Evolutionary conservation across 2,888 invertebrate genomes (phyloP).

Genomic region (Caenorhabditis doughertyi): DNA sequence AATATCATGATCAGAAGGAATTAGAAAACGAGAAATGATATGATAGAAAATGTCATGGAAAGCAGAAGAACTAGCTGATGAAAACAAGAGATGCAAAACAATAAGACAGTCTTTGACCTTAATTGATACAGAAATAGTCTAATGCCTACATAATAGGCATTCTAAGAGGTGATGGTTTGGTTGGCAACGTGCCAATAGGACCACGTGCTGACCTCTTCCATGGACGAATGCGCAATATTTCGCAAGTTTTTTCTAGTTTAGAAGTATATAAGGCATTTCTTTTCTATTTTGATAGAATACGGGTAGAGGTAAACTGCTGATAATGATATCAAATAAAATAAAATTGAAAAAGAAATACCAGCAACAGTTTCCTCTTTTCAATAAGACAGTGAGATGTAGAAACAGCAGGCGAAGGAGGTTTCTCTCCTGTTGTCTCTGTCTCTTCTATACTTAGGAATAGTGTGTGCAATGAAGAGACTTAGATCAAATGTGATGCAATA

Average conservation of each 20-base stretch:
- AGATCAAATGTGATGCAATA: constrained; percentile 61
- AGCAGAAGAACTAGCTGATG: constrained; percentile 15
- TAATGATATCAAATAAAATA: constrained; percentile 25
- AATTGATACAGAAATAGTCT: not conserved
- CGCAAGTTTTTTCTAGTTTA: constrained; percentile 3
- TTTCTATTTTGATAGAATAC: not conserved
- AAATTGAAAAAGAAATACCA: constrained; percentile 13
- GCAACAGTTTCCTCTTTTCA: constrained; percentile 20
- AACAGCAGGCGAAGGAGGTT: constrained; percentile 21
- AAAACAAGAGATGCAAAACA: constrained; percentile 36
- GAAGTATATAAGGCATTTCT: constrained; percentile 15
- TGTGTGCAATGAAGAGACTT: constrained; percentile 6
- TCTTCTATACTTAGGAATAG: constrained; percentile 11
- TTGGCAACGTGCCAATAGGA: constrained; percentile 22
- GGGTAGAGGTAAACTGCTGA: constrained; percentile 15
- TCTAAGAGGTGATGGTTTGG: not conserved
- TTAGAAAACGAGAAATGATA: constrained; percentile 6
- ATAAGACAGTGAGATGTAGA: constrained; percentile 12
- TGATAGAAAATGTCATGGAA: not conserved
- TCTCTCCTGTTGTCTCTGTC: constrained; percentile 21
- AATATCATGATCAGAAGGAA: not conserved
- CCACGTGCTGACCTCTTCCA: constrained; percentile 2
- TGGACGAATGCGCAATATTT: constrained; percentile 30
- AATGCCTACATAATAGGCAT: not conserved
- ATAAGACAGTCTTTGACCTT: constrained; percentile 25